Base-by-base conservation (phyloP, 2,888 invertebrate genomes). In the Mimachlamys varia region DNA sequence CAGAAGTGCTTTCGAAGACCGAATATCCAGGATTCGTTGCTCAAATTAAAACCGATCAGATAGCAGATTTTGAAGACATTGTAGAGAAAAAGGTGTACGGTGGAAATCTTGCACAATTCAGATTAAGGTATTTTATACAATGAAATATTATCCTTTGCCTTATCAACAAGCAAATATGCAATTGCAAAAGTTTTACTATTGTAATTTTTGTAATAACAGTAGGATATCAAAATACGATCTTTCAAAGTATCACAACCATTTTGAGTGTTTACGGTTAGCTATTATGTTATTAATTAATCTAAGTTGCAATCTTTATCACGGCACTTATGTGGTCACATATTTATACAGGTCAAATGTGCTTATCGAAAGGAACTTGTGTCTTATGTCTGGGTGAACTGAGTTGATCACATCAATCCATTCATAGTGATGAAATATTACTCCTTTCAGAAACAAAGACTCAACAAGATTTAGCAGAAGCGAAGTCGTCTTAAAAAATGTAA, bases 381-480 rank as follows among this genome's bases (percentile, higher is more conserved):
- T n/a, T n/a, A n/a, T n/a, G n/a, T n/a, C n/a, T n/a, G n/a, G n/a
- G n/a, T n/a, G n/a, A n/a, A n/a, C n/a, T n/a, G n/a, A n/a, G n/a
- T n/a, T n/a, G n/a, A n/a, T n/a, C n/a, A n/a, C n/a, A n/a, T n/a
- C n/a, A n/a, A n/a, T n/a, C n/a, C n/a, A n/a, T n/a, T n/a, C 4
- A 58, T 19, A n/a, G 7, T 44, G 3, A 3, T 44, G 44, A 44
- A 44, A 44, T 44, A 44, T 76, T 7, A 0, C 33, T 76, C 33
- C 27, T 76, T 76, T 3, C 33, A 76, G 76, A 76, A 76, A 76
- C 33, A 12, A 27, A 15, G 13, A 27, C 10, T 76, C 76, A 15
- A 76, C 76, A 27, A 76, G 76, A 27, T 33, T 33, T 17, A 76
- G 76, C 15, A 76, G 76, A 76, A 76, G 76, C 76, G 76, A 76